Conservation (phyloP, 1,140 invertebrate species). For the Cotesia chilonis region DNA sequence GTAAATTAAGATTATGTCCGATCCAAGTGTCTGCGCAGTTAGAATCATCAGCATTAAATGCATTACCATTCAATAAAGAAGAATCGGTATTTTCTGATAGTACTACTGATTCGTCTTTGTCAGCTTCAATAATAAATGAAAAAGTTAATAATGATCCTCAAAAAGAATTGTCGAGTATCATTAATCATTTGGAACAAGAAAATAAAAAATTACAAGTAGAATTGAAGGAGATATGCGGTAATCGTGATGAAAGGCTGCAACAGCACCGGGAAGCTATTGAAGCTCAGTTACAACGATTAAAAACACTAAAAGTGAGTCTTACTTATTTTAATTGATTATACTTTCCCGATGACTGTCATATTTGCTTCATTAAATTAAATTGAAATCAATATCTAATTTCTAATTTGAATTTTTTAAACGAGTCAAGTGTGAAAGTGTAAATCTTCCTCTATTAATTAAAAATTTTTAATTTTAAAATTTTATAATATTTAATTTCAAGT, state of each 20-base stretch:
- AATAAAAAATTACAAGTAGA: conserved; percentile 63
- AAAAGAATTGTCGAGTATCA: conserved; percentile 68
- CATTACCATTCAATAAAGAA: conserved; percentile 43
- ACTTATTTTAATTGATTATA: background rate
- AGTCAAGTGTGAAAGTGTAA: no score
- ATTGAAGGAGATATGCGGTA: conserved; percentile 57
- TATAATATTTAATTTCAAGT: no score
- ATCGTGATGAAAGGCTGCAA: conserved; percentile 56
- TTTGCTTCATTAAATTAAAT: no score
- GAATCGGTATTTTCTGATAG: conserved; percentile 39
- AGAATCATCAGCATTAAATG: conserved; percentile 50
- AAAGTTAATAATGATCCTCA: conserved; percentile 61
- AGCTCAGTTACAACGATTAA: conserved; percentile 64
- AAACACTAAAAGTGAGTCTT: conserved; percentile 61
- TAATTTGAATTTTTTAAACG: no score
- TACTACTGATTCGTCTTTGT: conserved; percentile 49
- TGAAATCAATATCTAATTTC: no score
- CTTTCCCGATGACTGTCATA: no score
- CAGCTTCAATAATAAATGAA: conserved; percentile 53
- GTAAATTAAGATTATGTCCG: conserved; percentile 61
- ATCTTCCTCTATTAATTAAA: no score
- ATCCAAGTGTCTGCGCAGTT: conserved; percentile 45
- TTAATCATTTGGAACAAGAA: conserved; percentile 66
- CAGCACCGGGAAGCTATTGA: conserved; percentile 63
- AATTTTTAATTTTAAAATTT: no score